Base-by-base conservation (phyloP, 2,888 invertebrate genomes). In the Coecobrya sp. region DNA sequence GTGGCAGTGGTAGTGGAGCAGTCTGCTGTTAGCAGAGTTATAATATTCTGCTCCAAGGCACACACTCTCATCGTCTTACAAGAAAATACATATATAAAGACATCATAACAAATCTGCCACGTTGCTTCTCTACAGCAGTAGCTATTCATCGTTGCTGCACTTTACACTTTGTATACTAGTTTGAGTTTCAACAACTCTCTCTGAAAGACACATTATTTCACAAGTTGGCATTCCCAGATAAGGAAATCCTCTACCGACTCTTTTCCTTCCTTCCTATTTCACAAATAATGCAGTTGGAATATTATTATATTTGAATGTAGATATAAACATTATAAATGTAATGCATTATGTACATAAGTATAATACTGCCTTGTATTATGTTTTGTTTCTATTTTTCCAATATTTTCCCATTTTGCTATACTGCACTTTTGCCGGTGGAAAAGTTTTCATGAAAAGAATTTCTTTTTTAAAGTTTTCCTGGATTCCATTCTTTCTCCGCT, bases 81-180 rank as follows among this genome's bases (percentile, higher is more conserved):
- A 65, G 25, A 25, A 65, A 65, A 36, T 2, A 62, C 55, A 65
- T 25, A n/a, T 59, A 65, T 65, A 27, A 65, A 65, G 25, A 65
- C 65, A 27, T 59, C 59, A 59, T 65, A 65, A 65, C 65, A 65
- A 65, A 27, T 7, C 65, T 25, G 27, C 22, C n/a, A 65, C 10
- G 22, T 3, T 59, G 22, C 22, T 59, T 3, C 10, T n/a, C 19
- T 22, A 19, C 59, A 11, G 3, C n/a, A n/a, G n/a, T n/a, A n/a
- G n/a, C n/a, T n/a, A n/a, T n/a, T n/a, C n/a, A n/a, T 36, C 36
- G 3, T 36, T 36, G 52, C 52, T 52, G 52, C 65, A 19, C 27
- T 65, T 22, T 13, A 11, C 1, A 25, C 11, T 65, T 3, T 3
- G 52, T n/a, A 59, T 7, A 59, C 59, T n/a, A 4, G 10, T 5